Evolutionary conservation across 2,888 invertebrate species (phyloP), one percentile per base, ranked within the genome.

Genomic region (Laspeyria flexula): DNA sequence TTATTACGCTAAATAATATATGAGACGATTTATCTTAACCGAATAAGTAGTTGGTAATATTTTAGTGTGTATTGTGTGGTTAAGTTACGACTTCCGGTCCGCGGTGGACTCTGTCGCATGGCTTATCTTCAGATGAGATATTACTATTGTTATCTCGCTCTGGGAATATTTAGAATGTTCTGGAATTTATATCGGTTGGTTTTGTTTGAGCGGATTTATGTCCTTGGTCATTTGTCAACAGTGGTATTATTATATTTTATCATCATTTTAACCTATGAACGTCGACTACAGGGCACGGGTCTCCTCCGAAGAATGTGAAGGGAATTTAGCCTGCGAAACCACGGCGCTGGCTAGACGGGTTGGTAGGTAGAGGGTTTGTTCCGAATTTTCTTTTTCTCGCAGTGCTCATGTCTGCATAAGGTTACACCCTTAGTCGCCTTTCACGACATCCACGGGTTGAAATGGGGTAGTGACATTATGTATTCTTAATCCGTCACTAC

Each of bases 1-100:
- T 81, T 82, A 84, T 84, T 82, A 85, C 83, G 73, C 83, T 85
- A 84, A 83, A 82, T 88, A 86, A 88, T 86, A 87, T 87, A 88
- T 86, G 87, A 83, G 83, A 75, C 83, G 80, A 88, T 89, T 88
- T 77, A 82, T 90, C 88, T 85, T 77, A 71, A 76, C 85, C 82
- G 80, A 86, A 86, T 86, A 85, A 83, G 78, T 79, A 79, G 75
- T 73, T 71, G 70, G 83, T 77, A 83, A 85, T 88, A 87, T 79
- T 80, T 87, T 79, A 85, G 55, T 41, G 63, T 47, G 73, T 75
- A 75, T 81, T 81, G 83, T 83, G 74, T 75, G 74, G 71, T 72
- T 74, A 70, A 65, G 71, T 60, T 70, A 75, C 69, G 77, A 77
- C 79, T 88, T 88, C 88, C 87, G 87, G 79, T 77, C 71, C 64